phyloP scores from a whole-genome alignment of 2,888 invertebrate species.

The Scaeva pyrastri region DNA sequence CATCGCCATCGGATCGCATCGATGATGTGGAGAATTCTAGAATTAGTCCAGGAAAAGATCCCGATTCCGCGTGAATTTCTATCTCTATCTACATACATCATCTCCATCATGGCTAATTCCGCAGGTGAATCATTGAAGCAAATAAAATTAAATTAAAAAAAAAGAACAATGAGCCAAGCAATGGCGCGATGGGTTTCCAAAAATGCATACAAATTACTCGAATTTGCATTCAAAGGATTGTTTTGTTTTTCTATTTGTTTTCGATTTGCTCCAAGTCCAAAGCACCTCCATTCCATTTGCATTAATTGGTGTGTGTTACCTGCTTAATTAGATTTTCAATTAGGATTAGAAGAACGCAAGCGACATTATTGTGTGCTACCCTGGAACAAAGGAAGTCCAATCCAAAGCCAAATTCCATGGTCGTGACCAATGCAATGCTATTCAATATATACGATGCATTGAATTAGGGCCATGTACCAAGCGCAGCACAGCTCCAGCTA shows the following conservation, averaged over 20 bases:
- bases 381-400: conserved; percentile 61
- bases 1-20: conserved; percentile 14
- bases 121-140: conserved; percentile 52
- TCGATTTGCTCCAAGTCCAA: conserved; percentile 22
- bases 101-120: conserved; percentile 35
- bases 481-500: conserved; percentile 33
- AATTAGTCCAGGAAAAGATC: conserved; percentile 46
- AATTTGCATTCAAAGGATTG: conserved; percentile 74
- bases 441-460: conserved; percentile 50
- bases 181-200: conserved; percentile 15
- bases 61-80: conserved; percentile 53
- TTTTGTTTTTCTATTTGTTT: conserved; percentile 28
- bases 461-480: conserved; percentile 68
- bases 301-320: conserved; percentile 65
- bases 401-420: conserved; percentile 32
- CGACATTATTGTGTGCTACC: conserved; percentile 20
- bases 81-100: not conserved
- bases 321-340: conserved; percentile 75
- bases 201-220: conserved; percentile 48
- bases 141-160: too few relatives aligned
- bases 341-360: conserved; percentile 51
- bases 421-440: conserved; percentile 34
- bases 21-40: conserved; percentile 4
- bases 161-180: conserved; percentile 2
- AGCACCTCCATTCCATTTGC: conserved; percentile 51